Conservation (phyloP, 2,113 vertebrate species). For the Chaetodon auriga region DNA sequence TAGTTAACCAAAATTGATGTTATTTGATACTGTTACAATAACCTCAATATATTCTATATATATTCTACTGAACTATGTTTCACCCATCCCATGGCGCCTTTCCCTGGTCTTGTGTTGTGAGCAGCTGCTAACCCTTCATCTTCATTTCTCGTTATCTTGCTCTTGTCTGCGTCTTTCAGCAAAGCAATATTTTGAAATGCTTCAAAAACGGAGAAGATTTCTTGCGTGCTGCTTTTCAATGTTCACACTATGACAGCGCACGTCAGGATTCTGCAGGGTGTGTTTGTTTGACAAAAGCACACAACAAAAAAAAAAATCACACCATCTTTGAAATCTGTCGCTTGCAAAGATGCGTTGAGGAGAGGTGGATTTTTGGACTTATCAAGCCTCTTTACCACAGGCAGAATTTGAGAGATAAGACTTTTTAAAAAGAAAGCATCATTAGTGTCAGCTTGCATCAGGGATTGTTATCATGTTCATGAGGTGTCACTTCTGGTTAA, state of each 20-base stretch:
- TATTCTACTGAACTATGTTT: background rate
- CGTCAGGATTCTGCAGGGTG: background rate
- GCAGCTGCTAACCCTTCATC: conserved; percentile 8
- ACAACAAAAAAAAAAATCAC: background rate
- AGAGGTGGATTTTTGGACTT: background rate
- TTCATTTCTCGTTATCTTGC: background rate
- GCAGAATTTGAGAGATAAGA: background rate
- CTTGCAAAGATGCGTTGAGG: background rate
- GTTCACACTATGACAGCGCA: background rate
- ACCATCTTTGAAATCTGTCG: background rate
- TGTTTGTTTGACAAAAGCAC: background rate
- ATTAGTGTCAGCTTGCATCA: background rate
- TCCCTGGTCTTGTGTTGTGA: background rate
- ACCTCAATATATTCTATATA: too few species aligned
- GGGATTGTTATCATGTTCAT: background rate
- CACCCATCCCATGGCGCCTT: background rate
- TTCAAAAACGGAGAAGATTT: background rate
- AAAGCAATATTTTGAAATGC: background rate
- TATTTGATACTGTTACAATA: background rate
- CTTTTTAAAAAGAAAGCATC: background rate
- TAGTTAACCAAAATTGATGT: too few species aligned
- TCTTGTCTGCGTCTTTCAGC: conserved; percentile 1
- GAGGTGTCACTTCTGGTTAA: background rate
- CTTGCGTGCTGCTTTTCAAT: background rate
- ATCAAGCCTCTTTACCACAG: background rate